phyloP scores from a whole-genome alignment of 2,888 invertebrate genomes.

The Invenusta paracnida region DNA sequence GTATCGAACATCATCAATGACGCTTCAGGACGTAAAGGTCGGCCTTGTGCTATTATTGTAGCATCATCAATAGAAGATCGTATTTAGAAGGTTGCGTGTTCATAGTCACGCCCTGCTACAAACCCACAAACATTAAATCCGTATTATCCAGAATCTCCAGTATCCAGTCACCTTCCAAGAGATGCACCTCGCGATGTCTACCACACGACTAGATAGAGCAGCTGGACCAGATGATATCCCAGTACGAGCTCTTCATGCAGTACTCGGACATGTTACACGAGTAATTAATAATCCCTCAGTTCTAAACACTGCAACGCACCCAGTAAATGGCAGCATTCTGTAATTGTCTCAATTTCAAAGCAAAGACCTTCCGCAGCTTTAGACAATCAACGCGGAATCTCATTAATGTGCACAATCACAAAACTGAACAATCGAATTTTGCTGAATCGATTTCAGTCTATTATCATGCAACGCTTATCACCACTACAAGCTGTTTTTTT shows the following conservation, averaged over 20 bases:
- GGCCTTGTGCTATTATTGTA: neutral
- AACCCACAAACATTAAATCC: neutral
- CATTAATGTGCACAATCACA: neutral
- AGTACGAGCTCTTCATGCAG: neutral
- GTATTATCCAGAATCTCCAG: neutral
- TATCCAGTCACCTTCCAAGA: conserved; percentile 12
- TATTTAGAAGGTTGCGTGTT: neutral
- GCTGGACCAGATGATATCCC: conserved; percentile 11
- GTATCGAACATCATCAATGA: neutral
- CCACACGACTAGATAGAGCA: conserved; percentile 34
- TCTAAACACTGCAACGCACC: conserved; percentile 19
- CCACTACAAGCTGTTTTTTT: conserved; percentile 30
- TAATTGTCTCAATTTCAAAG: conserved; percentile 20
- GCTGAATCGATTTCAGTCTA: neutral
- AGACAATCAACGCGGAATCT: conserved; percentile 6
- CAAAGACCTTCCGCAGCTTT: neutral
- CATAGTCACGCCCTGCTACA: neutral
- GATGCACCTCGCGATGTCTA: conserved; percentile 36
- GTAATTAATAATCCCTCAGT: conserved; percentile 7
- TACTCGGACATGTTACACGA: neutral
- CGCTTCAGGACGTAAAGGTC: conserved; percentile 23
- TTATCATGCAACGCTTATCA: neutral
- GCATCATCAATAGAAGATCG: conserved; percentile 4
- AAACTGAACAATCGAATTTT: neutral
- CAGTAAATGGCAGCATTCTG: conserved; percentile 19